phyloP scores from a whole-genome alignment of 1,140 invertebrate species.

The Diorhabda carinulata region DNA sequence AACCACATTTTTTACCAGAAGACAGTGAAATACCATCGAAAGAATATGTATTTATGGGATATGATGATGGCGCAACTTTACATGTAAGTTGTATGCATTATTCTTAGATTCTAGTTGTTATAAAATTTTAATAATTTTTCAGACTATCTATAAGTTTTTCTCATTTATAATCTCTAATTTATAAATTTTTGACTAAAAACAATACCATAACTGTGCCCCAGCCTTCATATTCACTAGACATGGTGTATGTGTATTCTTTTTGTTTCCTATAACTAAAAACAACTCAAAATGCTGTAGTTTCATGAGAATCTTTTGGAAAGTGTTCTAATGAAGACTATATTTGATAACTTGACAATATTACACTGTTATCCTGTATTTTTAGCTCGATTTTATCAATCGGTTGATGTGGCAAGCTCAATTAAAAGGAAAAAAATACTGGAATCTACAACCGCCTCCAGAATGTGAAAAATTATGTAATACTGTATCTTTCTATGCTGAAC shows the following conservation, averaged over 20 bases:
- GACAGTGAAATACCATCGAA: conserved; percentile 84
- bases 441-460: conserved; percentile 79
- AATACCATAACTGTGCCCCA: no score
- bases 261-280: no score
- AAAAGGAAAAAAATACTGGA: conserved; percentile 81
- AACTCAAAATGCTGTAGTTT: no score
- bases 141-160: no score
- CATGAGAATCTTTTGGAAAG: no score
- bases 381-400: conserved; percentile 88
- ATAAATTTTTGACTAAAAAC: no score
- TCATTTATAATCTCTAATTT: no score
- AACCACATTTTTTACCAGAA: conserved; percentile 83
- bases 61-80: conserved; percentile 86
- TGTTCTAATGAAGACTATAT: conserved; percentile 29
- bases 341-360: conserved; percentile 8
- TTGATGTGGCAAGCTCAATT: conserved; percentile 94
- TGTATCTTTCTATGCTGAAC: conserved; percentile 74
- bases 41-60: conserved; percentile 93
- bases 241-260: no score
- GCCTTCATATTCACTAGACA: no score
- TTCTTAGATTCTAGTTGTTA: no score
- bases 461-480: conserved; percentile 74
- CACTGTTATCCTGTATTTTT: conserved; percentile 34
- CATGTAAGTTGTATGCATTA: conserved; percentile 66
- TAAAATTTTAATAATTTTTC: no score